A percentile compares a stretch with the other conserved stretches of the same genome.
These are phyloP conservation scores for Anorthoa munda DNA, from an alignment of 2,888 invertebrate species.

Conservation along the genomic window DNA sequence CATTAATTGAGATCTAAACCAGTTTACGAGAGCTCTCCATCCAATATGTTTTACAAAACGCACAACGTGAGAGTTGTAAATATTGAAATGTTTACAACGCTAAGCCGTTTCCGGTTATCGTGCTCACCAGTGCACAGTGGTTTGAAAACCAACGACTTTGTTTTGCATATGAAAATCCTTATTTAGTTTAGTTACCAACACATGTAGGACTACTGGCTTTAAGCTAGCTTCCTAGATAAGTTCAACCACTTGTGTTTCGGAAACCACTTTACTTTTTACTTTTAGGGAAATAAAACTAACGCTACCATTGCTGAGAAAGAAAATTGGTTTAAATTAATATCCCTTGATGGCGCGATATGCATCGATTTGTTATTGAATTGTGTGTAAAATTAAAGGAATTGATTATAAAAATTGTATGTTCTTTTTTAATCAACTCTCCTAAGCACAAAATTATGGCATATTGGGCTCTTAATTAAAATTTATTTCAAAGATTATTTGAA, in stretches of 20 bases:
- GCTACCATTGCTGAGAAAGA: too few relatives aligned
- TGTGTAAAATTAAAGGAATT: too few relatives aligned
- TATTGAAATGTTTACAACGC: conserved; percentile 69
- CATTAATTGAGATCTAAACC: conserved; percentile 2
- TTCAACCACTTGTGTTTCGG: not conserved
- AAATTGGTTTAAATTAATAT: too few relatives aligned
- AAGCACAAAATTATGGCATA: too few relatives aligned
- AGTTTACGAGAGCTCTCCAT: conserved; percentile 1
- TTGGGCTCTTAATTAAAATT: too few relatives aligned
- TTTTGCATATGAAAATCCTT: conserved; percentile 70
- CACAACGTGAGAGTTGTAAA: conserved; percentile 62
- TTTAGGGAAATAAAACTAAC: too few relatives aligned
- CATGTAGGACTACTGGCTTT: not conserved
- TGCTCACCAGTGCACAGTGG: conserved; percentile 40
- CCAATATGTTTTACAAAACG: conserved; percentile 38
- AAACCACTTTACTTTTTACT: conserved; percentile 11
- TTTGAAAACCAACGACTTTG: conserved; percentile 53
- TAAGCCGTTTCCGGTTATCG: conserved; percentile 65
- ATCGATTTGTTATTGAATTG: too few relatives aligned
- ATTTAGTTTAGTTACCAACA: conserved; percentile 52
- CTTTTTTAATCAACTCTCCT: too few relatives aligned
- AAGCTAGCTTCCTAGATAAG: conserved; percentile 18
- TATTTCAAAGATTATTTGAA: too few relatives aligned
- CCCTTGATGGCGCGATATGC: too few relatives aligned
- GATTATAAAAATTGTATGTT: too few relatives aligned